Conservation (phyloP, 2,888 invertebrate genomes). For the Eurytoma adleriae region DNA sequence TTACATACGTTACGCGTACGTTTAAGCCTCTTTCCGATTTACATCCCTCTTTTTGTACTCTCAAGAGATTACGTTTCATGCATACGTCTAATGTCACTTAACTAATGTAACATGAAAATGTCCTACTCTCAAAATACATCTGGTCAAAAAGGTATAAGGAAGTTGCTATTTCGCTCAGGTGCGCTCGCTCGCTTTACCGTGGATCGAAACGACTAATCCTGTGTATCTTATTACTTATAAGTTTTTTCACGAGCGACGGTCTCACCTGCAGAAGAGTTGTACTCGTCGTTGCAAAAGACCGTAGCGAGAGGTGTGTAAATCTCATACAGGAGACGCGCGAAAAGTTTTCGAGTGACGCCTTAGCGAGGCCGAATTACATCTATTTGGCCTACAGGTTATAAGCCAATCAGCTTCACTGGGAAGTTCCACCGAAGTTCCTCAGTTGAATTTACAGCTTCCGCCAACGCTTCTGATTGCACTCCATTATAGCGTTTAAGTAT, state of each 20-base stretch:
- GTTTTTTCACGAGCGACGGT: neutral
- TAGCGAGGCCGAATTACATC: slow-evolving; percentile 41
- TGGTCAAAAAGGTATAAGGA: too few species aligned
- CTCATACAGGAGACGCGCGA: slow-evolving; percentile 15
- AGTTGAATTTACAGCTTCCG: slow-evolving; percentile 50
- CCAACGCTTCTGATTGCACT: slow-evolving; percentile 46
- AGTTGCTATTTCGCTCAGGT: neutral
- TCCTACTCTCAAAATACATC: too few species aligned
- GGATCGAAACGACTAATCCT: slow-evolving; percentile 30
- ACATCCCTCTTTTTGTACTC: too few species aligned
- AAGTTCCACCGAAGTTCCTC: slow-evolving; percentile 43
- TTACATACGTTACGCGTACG: too few species aligned
- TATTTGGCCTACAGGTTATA: slow-evolving; percentile 45
- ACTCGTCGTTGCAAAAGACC: neutral
- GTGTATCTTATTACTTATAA: slow-evolving; percentile 54
- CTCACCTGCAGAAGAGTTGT: neutral
- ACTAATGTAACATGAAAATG: too few species aligned
- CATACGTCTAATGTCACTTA: too few species aligned
- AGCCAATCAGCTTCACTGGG: slow-evolving; percentile 45
- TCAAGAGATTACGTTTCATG: too few species aligned
- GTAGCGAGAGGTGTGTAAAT: slow-evolving; percentile 37
- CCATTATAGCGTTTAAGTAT: slow-evolving; percentile 44
- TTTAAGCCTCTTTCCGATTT: too few species aligned
- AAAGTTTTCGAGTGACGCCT: slow-evolving; percentile 38
- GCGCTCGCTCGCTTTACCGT: neutral